Evolutionary conservation across 2,888 invertebrate genomes (phyloP).

Genomic region (Slavum lentiscoides): DNA sequence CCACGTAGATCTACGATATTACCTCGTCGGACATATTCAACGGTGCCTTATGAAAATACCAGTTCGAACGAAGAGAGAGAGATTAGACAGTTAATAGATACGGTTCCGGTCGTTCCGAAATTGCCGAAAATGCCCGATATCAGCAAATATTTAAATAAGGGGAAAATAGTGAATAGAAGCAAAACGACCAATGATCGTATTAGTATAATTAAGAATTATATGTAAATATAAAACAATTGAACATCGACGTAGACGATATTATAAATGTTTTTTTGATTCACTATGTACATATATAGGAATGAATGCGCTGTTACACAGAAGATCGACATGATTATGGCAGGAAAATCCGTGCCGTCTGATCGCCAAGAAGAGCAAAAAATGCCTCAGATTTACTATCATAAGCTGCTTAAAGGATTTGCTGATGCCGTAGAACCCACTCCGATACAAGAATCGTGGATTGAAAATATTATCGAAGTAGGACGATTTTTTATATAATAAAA

Average conservation of each 20-base stretch:
- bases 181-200: constrained; percentile 1
- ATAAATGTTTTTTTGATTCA: background rate
- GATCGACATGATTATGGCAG: constrained; percentile 36
- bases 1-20: background rate
- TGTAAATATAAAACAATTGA: background rate
- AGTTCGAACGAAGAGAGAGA: constrained; percentile 2
- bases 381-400: constrained; percentile 38
- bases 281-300: constrained; percentile 11
- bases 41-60: background rate
- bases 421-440: constrained; percentile 24
- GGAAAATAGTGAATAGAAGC: background rate
- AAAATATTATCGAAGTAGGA: constrained; percentile 35
- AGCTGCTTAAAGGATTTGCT: constrained; percentile 21
- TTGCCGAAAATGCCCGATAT: constrained; percentile 43
- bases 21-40: background rate
- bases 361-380: constrained; percentile 15
- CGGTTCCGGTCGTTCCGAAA: constrained; percentile 22
- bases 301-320: constrained; percentile 41
- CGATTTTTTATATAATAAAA: background rate
- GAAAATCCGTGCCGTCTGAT: background rate
- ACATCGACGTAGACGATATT: background rate
- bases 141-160: constrained; percentile 29
- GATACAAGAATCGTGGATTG: constrained; percentile 44
- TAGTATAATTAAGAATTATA: constrained; percentile 32
- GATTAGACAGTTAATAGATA: constrained; percentile 24